Conservation (phyloP, 2,888 invertebrate species). For the Peribatodes rhomboidaria region DNA sequence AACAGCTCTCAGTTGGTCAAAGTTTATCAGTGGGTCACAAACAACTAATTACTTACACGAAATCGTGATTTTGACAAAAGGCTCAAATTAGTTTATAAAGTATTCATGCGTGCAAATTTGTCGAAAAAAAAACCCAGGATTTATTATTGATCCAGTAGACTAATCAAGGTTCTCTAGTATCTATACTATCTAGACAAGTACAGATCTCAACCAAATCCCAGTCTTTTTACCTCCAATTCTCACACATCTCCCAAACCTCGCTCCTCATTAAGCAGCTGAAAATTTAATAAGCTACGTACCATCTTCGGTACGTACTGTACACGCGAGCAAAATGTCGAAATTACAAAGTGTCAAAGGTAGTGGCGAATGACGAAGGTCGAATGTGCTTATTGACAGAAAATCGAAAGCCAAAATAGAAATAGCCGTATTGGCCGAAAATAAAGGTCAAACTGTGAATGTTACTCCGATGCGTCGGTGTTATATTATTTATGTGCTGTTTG, state of each 20-base stretch:
- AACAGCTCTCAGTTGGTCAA: too few relatives aligned
- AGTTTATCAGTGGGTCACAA: too few relatives aligned
- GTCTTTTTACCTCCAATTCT: not conserved
- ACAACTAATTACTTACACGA: too few relatives aligned
- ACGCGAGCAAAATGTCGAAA: conserved; percentile 38
- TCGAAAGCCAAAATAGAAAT: conserved; percentile 47
- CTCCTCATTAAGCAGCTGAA: conserved; percentile 28
- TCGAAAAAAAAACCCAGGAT: too few relatives aligned
- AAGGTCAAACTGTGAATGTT: conserved; percentile 40
- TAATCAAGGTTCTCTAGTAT: too few relatives aligned
- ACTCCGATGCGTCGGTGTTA: conserved; percentile 20
- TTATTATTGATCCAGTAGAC: too few relatives aligned
- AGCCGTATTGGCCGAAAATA: conserved; percentile 42
- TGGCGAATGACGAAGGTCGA: conserved; percentile 48
- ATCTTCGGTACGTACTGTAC: conserved; percentile 15
- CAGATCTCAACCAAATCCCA: too few relatives aligned
- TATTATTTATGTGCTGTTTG: conserved; percentile 24
- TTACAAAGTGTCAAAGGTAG: conserved; percentile 51
- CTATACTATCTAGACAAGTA: too few relatives aligned
- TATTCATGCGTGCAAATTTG: too few relatives aligned
- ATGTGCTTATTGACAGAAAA: conserved; percentile 49
- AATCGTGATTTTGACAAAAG: too few relatives aligned
- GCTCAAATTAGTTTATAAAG: too few relatives aligned
- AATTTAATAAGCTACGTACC: conserved; percentile 36
- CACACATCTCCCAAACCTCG: not conserved